Conservation (phyloP, 2,797 vertebrate species). For the Gymnothorax reevesii region DNA sequence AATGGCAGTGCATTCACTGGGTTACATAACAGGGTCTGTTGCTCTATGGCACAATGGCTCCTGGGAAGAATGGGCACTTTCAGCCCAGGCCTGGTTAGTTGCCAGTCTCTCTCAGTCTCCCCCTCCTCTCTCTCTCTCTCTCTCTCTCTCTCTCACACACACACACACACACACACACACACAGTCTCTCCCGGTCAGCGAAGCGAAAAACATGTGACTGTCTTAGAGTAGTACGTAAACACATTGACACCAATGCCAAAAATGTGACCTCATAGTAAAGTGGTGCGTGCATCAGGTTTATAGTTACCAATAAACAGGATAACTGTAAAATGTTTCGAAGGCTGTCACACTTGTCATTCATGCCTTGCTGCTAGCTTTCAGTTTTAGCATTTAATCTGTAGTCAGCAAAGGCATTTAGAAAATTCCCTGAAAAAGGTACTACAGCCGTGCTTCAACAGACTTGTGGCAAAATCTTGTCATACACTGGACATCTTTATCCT, state of each 20-base stretch:
- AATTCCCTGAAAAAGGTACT: too few relatives aligned
- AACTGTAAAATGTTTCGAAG: background rate
- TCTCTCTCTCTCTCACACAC: background rate
- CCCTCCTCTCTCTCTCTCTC: background rate
- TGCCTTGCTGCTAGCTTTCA: background rate
- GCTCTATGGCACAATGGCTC: background rate
- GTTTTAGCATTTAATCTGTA: background rate
- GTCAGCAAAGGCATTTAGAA: background rate
- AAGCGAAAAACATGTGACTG: background rate
- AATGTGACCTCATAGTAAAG: background rate
- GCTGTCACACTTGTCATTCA: background rate
- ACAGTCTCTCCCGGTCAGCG: background rate
- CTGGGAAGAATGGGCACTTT: background rate
- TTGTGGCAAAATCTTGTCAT: background rate
- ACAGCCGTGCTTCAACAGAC: background rate
- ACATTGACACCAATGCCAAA: background rate
- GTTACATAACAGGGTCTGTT: background rate
- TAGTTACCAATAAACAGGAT: conserved; percentile 21
- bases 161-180: too few relatives aligned
- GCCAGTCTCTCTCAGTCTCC: background rate
- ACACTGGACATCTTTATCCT: background rate
- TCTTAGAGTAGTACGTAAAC: background rate
- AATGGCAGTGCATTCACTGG: background rate
- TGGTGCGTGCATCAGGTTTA: background rate
- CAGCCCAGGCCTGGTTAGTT: background rate